Percentiles rank a stretch among this genome's conserved stretches.
Conservation (phyloP, 2,888 invertebrate species). For the Morpho helenor region DNA sequence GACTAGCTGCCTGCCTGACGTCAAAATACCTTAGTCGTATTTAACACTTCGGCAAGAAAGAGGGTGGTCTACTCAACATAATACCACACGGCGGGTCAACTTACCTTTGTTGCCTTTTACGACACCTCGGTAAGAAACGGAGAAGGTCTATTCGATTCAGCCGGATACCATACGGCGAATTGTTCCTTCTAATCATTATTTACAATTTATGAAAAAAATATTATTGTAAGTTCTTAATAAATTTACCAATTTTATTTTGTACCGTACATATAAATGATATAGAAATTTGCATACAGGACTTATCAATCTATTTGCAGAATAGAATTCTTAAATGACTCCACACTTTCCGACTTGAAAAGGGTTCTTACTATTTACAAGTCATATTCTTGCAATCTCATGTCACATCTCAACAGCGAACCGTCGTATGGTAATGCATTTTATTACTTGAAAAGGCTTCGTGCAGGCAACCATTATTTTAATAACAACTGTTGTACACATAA, state of each 20-base stretch:
- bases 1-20: too few species aligned
- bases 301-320: conserved; percentile 7
- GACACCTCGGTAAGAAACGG: too few species aligned
- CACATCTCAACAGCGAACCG: conserved; percentile 20
- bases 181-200: too few species aligned
- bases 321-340: conserved; percentile 5
- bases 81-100: too few species aligned
- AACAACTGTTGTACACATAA: conserved; percentile 38
- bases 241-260: background rate
- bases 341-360: conserved; percentile 16
- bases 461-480: conserved; percentile 49
- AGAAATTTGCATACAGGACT: conserved; percentile 1
- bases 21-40: too few species aligned
- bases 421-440: conserved; percentile 29
- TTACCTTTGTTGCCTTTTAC: too few species aligned
- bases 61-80: too few species aligned
- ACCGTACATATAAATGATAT: background rate
- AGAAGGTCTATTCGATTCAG: too few species aligned
- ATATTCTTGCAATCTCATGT: conserved; percentile 26
- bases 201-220: too few species aligned
- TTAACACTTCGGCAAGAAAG: too few species aligned
- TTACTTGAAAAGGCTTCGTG: conserved; percentile 34
- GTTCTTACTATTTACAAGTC: conserved; percentile 20
- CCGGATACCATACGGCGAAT: too few species aligned
- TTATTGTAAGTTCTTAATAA: background rate